phyloP scores from a whole-genome alignment of 2,888 invertebrate genomes.

The Epistrophella euchroma region DNA sequence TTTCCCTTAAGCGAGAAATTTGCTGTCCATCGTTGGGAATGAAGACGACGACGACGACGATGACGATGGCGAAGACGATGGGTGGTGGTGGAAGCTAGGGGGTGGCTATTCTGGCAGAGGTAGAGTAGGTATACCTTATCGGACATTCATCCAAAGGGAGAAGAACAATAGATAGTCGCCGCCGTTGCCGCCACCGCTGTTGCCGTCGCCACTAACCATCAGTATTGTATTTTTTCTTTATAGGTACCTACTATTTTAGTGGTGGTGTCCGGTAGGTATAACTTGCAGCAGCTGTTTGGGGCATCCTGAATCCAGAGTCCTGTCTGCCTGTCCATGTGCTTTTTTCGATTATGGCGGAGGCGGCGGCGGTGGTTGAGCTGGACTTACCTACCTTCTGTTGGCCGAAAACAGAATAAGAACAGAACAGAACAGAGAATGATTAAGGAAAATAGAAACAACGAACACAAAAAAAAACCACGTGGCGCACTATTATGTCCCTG shows the following conservation, averaged over 20 bases:
- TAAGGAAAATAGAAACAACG: slow-evolving; percentile 30
- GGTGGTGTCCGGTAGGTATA: slow-evolving; percentile 61
- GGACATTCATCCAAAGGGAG: slow-evolving; percentile 75
- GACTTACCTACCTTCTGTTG: slow-evolving; percentile 45
- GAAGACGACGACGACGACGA: slow-evolving; percentile 40
- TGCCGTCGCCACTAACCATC: slow-evolving; percentile 73
- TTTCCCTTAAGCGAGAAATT: slow-evolving; percentile 69
- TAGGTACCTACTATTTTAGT: slow-evolving; percentile 7
- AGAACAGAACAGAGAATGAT: slow-evolving; percentile 41
- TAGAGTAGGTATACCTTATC: slow-evolving; percentile 40
- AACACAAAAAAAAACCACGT: slow-evolving; percentile 62
- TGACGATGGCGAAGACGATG: slow-evolving; percentile 42
- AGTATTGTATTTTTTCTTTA: slow-evolving; percentile 53
- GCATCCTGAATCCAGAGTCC: slow-evolving; percentile 35
- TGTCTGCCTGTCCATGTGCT: slow-evolving; percentile 51
- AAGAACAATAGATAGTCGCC: slow-evolving; percentile 74
- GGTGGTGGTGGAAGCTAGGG: slow-evolving; percentile 32
- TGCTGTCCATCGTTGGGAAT: slow-evolving; percentile 62
- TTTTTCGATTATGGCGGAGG: slow-evolving; percentile 33
- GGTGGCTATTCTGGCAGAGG: slow-evolving; percentile 55
- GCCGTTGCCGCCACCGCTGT: slow-evolving; percentile 58
- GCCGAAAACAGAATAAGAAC: slow-evolving; percentile 54
- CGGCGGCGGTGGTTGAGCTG: slow-evolving; percentile 50
- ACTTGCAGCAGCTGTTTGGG: slow-evolving; percentile 57
- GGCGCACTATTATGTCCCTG: slow-evolving; percentile 54